Evolutionary conservation across 1,140 invertebrate genomes (phyloP).

Genomic region (Saccostrea glomerata): DNA sequence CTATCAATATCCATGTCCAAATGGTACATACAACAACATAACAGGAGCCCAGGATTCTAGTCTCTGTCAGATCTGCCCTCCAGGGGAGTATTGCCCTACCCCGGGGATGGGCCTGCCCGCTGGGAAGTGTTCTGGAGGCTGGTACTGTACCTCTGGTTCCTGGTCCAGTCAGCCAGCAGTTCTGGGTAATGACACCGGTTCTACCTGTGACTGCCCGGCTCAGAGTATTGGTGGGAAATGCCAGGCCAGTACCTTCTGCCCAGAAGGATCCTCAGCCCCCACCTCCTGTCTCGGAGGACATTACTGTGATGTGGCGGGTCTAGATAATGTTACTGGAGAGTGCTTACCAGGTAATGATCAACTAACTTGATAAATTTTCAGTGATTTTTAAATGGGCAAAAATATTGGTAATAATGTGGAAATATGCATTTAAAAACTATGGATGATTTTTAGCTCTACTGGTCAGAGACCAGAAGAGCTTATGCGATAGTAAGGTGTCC

Average conservation of each 20-base stretch:
- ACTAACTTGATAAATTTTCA: background rate
- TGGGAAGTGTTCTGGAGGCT: slow-evolving; percentile 72
- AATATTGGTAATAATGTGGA: background rate
- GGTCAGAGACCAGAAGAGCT: too few relatives aligned
- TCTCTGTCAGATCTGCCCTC: slow-evolving; percentile 69
- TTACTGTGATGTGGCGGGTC: slow-evolving; percentile 72
- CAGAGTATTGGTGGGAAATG: slow-evolving; percentile 74
- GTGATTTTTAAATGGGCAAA: background rate
- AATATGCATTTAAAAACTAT: background rate
- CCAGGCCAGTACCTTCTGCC: slow-evolving; percentile 74
- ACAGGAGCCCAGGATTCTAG: slow-evolving; percentile 62
- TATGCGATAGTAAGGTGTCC: too few relatives aligned
- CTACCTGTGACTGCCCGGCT: slow-evolving; percentile 69
- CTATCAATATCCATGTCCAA: slow-evolving; percentile 73
- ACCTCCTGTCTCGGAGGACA: slow-evolving; percentile 71
- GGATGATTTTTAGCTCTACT: too few relatives aligned
- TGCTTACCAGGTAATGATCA: slow-evolving; percentile 63
- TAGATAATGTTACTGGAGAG: slow-evolving; percentile 66
- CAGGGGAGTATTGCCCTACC: slow-evolving; percentile 72
- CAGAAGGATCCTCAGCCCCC: slow-evolving; percentile 67
- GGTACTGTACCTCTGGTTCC: slow-evolving; percentile 74
- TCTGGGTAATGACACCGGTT: slow-evolving; percentile 67
- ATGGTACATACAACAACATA: slow-evolving; percentile 74
- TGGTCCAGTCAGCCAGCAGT: slow-evolving; percentile 69
- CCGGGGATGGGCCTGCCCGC: slow-evolving; percentile 67